Evolutionary conservation across 2,797 vertebrate genomes (phyloP), one percentile per base, ranked within the genome.

Genomic region (Siniperca obscura): DNA sequence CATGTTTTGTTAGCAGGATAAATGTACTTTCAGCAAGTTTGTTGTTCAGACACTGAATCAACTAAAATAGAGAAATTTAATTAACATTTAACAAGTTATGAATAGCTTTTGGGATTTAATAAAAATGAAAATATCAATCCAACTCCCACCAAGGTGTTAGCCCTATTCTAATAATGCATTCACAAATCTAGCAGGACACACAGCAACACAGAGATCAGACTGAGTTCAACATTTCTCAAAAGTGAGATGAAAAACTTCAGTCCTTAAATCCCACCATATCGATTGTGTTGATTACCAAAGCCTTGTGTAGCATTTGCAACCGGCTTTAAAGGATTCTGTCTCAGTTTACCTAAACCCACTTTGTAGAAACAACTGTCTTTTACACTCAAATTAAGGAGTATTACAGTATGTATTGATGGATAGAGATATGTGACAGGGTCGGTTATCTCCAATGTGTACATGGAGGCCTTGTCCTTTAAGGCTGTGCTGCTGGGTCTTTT

Each of bases 361-460:
- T 81, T 34, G 80, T 48, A 42, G 46, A 84, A 73, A 70, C 61
- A 48, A 27, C 75, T 65, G 36, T 27, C 42, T 76, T 81, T 65
- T 52, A 13, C 52, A 17, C n/a, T 36, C 53, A 65, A 44, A 81
- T 79, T n/a, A 79, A 68, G 1, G 42, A 42, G 53, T 48, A 50
- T 67, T 68, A 57, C n/a, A 69, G 52, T 27, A 25, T 62, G 52
- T 66, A 40, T 67, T 81, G 79, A 90, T 79, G 78, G 42, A 74
- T 46, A 22, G 65, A 76, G 77, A 78, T 76, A 48, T 62, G 36
- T 61, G 59, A 60, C 74, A 70, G n/a, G 36, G 52, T 53, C 5
- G 14, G 80, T 90, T 80, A 88, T 93, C 87, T 90, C 50, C 78
- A 59, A 2, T 64, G 57, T 69, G 72, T 74, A 84, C 78, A 60